Base-by-base conservation (phyloP, 2,888 invertebrate species). In the Drosophila macrothrix region DNA sequence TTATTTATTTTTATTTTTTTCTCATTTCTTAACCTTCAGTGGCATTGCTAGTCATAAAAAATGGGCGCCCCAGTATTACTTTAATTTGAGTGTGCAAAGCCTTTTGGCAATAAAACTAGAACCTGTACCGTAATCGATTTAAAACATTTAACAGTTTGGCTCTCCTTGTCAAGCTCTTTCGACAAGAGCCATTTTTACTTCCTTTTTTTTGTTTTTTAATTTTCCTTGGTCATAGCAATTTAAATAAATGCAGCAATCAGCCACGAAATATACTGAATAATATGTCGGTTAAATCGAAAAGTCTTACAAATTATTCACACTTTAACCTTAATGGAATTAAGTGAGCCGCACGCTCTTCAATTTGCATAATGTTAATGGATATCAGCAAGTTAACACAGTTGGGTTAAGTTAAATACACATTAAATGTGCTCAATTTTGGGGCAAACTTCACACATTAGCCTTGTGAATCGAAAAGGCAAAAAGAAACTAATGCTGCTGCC, bases 281-380 rank as follows among this genome's bases (percentile, higher is more conserved):
- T 7, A 25, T 46, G 46, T 25, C 9, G 25, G 25, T 46, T 46
- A 25, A 25, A 46, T 25, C 25, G 46, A 46, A 25, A 25, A 46
- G 46, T 16, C 16, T 16, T 16, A 25, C 46, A 46, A 46, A 46
- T 50, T 50, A 29, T 50, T 50, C 19, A 28, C 50, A 29, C 50
- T 12, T 50, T 31, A 52, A 52, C 31, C 19, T n/a, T 14, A 52
- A 52, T 52, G 52, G n/a, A 31, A n/a, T n/a, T 31, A 52, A 52
- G 31, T 31, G 19, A 31, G 28, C 52, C 52, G 31, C 31, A 31
- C 29, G 50, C 28, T 28, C 29, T n/a, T 29, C 19, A 53, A 31
- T 53, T 29, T 53, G 53, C 29, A 52, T 52, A 52, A 31, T 29
- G 29, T n/a, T 31, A 52, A 52, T 31, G 52, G 52, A 6, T n/a